Evolutionary conservation across 2,797 vertebrate genomes (phyloP).

Genomic region (Helostoma temminkii): DNA sequence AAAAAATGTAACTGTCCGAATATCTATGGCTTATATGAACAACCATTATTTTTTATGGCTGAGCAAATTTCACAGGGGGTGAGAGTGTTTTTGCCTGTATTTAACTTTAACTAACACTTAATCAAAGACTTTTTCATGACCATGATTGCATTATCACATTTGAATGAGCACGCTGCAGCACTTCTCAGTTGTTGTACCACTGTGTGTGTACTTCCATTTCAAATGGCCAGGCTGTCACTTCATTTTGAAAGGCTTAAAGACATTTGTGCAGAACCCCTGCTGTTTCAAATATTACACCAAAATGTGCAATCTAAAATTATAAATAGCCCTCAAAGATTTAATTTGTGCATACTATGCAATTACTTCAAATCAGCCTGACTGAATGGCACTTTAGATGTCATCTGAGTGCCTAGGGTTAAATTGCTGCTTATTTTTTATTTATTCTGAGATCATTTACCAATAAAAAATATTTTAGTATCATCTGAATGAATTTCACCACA

Average conservation of each 20-base stretch:
- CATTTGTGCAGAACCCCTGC: constrained; percentile 16
- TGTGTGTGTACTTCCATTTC: constrained; percentile 35
- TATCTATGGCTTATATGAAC: no score
- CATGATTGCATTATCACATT: constrained; percentile 49
- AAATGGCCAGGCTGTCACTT: constrained; percentile 42
- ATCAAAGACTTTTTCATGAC: constrained; percentile 57
- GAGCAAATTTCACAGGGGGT: constrained; percentile 7
- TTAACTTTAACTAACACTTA: constrained; percentile 63
- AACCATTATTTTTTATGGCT: constrained; percentile 6
- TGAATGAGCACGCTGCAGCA: constrained; percentile 20
- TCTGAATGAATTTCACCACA: not conserved
- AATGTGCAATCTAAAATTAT: constrained; percentile 45
- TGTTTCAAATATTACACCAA: constrained; percentile 48
- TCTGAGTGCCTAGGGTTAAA: not conserved
- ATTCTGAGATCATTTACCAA: constrained; percentile 2
- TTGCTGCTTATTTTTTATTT: constrained; percentile 2
- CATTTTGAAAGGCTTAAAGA: constrained; percentile 38
- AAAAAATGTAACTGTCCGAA: no score
- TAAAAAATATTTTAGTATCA: not conserved
- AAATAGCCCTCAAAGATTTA: constrained; percentile 55
- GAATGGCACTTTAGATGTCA: constrained; percentile 17
- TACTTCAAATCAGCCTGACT: constrained; percentile 41
- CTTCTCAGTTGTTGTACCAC: constrained; percentile 27
- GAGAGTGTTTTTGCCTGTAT: constrained; percentile 34
- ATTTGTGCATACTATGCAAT: constrained; percentile 53